These are phyloP conservation scores for Ornithoptera alexandrae DNA, from an alignment of 2,888 invertebrate genomes.

Conservation along the genomic window DNA sequence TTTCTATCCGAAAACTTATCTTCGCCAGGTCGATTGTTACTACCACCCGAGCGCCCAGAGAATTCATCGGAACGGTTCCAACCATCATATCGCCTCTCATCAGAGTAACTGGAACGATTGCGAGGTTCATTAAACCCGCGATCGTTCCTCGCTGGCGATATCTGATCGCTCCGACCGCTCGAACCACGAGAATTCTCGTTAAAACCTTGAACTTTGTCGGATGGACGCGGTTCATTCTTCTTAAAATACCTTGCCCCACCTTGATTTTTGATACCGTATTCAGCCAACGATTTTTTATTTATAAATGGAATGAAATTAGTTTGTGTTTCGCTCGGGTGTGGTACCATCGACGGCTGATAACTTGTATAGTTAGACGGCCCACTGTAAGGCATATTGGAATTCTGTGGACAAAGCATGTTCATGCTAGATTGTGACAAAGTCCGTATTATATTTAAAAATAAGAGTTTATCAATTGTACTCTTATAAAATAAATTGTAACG, in stretches of 20 bases:
- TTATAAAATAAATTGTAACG: conserved; percentile 2
- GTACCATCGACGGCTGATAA: not conserved
- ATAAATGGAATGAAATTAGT: conserved; percentile 9
- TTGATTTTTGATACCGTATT: not conserved
- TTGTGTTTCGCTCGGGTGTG: not conserved
- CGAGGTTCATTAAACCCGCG: conserved; percentile 5
- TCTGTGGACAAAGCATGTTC: conserved; percentile 28
- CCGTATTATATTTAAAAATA: conserved; percentile 12
- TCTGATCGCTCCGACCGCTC: not conserved
- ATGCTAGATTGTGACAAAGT: conserved; percentile 3
- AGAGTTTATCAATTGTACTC: not conserved
- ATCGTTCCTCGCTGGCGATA: conserved; percentile 9
- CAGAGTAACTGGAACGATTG: conserved; percentile 3
- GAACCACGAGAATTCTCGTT: not conserved
- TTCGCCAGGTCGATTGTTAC: not conserved
- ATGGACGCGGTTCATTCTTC: conserved; percentile 3
- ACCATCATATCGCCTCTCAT: conserved; percentile 10
- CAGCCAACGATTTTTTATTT: conserved; percentile 1
- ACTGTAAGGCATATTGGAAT: conserved; percentile 7
- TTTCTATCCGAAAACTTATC: not conserved
- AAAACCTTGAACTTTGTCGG: not conserved
- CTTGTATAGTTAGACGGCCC: conserved; percentile 3
- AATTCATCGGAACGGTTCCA: conserved; percentile 10
- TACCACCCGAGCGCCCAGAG: not conserved
- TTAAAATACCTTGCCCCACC: conserved; percentile 10